These are phyloP conservation scores for Vombatus ursinus DNA, from an alignment of 2,113 vertebrate genomes.

Conservation along the genomic window DNA sequence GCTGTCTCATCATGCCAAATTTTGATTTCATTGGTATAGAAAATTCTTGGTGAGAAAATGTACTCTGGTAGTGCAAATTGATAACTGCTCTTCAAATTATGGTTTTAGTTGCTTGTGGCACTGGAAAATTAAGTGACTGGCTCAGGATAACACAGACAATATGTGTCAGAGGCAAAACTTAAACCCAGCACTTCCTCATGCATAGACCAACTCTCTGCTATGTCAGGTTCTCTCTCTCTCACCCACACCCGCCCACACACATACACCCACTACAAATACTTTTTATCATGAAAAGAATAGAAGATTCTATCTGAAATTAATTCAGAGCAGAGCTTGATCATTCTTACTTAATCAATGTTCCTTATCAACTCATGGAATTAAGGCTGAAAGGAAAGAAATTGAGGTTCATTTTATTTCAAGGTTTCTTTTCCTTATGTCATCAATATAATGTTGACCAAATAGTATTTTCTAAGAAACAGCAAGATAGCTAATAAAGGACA, in stretches of 20 bases:
- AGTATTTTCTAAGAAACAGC: not conserved
- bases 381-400: not conserved
- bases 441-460: not conserved
- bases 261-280: not conserved
- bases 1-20: not conserved
- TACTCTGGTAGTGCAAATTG: not conserved
- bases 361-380: not conserved
- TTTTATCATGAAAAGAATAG: not conserved
- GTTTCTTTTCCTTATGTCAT: not conserved
- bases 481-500: not conserved
- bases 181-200: not conserved
- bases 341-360: not conserved
- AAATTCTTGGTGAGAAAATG: not conserved
- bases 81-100: not conserved
- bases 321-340: not conserved
- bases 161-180: not conserved
- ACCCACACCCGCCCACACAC: no score
- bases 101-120: not conserved
- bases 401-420: not conserved
- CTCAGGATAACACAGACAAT: not conserved
- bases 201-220: not conserved
- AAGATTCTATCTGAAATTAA: not conserved
- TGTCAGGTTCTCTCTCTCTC: not conserved
- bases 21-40: not conserved
- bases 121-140: not conserved